Conservation (phyloP, 1,140 invertebrate species). For the Grapholita molesta region DNA sequence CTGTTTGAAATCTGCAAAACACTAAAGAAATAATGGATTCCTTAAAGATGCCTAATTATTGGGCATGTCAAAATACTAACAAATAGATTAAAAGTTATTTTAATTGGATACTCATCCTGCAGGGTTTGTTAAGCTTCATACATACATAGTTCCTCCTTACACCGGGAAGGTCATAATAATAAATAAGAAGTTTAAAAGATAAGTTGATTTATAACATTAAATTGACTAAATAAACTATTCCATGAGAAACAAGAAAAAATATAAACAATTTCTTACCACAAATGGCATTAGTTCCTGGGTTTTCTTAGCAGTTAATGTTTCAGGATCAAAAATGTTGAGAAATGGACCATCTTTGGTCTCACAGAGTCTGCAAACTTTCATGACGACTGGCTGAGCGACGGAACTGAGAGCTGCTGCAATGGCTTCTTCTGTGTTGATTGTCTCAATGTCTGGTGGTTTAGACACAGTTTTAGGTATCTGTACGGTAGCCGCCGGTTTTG, state of each 20-base stretch:
- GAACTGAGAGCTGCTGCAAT: constrained; percentile 43
- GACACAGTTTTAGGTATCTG: neutral
- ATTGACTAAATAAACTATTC: too few species aligned
- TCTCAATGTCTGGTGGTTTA: constrained; percentile 25
- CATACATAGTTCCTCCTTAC: too few species aligned
- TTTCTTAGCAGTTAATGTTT: constrained; percentile 57
- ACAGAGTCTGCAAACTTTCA: constrained; percentile 66
- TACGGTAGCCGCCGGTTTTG: constrained; percentile 26
- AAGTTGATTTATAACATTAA: too few species aligned
- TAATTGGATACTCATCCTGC: too few species aligned
- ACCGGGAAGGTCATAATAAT: too few species aligned
- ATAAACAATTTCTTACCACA: constrained; percentile 40
- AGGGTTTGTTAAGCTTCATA: too few species aligned
- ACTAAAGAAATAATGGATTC: too few species aligned
- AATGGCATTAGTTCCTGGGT: constrained; percentile 69
- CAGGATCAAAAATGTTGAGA: constrained; percentile 64
- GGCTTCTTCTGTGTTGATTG: constrained; percentile 35
- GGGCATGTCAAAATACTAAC: too few species aligned
- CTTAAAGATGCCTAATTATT: too few species aligned
- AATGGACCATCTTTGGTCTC: constrained; percentile 69
- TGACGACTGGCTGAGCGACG: constrained; percentile 38
- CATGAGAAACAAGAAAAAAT: neutral
- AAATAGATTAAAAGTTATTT: too few species aligned
- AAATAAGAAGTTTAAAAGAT: too few species aligned
- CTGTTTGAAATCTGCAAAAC: too few species aligned